phyloP scores from a whole-genome alignment of 2,888 invertebrate species.

The Autographa pulchrina region DNA sequence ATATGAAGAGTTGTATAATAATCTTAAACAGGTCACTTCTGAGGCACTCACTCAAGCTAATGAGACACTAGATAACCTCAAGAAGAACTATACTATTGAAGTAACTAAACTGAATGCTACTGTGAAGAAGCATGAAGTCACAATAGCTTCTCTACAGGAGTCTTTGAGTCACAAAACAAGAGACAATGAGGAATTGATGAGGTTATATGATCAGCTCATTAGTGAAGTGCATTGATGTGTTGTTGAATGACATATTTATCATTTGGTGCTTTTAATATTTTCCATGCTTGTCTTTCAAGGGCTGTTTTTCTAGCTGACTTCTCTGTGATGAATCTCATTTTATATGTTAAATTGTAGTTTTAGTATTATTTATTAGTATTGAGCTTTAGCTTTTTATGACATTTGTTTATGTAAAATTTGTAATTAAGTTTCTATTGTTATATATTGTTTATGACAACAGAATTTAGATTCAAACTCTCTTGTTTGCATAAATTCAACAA shows the following conservation, averaged over 20 bases:
- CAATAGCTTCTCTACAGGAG: slow-evolving; percentile 94
- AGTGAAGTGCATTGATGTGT: slow-evolving; percentile 79
- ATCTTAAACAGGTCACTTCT: slow-evolving; percentile 95
- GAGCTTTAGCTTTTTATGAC: slow-evolving; percentile 53
- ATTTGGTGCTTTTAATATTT: slow-evolving; percentile 51
- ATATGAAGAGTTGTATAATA: slow-evolving; percentile 95
- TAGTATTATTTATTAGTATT: slow-evolving; percentile 58
- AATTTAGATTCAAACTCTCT: slow-evolving; percentile 36
- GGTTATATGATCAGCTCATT: slow-evolving; percentile 98
- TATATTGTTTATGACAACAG: slow-evolving; percentile 37
- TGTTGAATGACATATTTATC: slow-evolving; percentile 27
- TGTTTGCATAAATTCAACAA: slow-evolving; percentile 8
- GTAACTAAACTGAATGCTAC: slow-evolving; percentile 95
- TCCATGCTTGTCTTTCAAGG: slow-evolving; percentile 28
- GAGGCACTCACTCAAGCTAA: slow-evolving; percentile 93
- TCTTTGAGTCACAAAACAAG: slow-evolving; percentile 95
- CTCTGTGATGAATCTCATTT: slow-evolving; percentile 72
- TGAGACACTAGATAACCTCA: slow-evolving; percentile 93
- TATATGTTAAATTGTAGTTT: slow-evolving; percentile 59
- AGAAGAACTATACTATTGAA: slow-evolving; percentile 93
- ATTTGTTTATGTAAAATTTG: slow-evolving; percentile 50
- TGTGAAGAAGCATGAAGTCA: slow-evolving; percentile 96
- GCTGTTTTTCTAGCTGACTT: slow-evolving; percentile 54
- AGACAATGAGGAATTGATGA: slow-evolving; percentile 96
- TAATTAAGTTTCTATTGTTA: slow-evolving; percentile 38